Evolutionary conservation across 1,140 invertebrate genomes (phyloP).

Genomic region (Calephelis nemesis): DNA sequence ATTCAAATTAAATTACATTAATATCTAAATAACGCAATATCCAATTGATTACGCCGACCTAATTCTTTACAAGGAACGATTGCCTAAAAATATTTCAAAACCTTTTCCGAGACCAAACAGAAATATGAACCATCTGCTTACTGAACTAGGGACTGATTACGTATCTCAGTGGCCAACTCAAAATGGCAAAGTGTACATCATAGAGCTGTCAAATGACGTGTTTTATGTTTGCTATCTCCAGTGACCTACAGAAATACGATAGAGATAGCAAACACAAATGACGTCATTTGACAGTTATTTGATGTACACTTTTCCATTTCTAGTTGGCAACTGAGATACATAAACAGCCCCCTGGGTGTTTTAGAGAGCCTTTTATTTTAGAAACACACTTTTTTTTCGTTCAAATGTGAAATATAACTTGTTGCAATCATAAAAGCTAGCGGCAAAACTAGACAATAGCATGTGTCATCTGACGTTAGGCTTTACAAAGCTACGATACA

Average conservation of each 20-base stretch:
- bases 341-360: background rate
- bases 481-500: conserved; percentile 66
- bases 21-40: conserved; percentile 4
- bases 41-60: conserved; percentile 11
- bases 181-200: too few species aligned
- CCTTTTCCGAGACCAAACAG: conserved; percentile 37
- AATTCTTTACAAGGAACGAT: background rate
- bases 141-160: conserved; percentile 36
- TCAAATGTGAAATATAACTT: conserved; percentile 58
- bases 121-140: conserved; percentile 33
- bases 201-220: too few species aligned
- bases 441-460: conserved; percentile 65
- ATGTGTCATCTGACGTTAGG: conserved; percentile 63
- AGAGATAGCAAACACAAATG: too few species aligned
- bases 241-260: too few species aligned
- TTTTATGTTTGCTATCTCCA: too few species aligned
- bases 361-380: conserved; percentile 40
- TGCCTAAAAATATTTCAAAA: conserved; percentile 27
- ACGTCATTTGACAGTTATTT: too few species aligned
- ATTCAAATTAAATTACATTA: conserved; percentile 8
- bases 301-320: too few species aligned
- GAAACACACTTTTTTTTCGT: conserved; percentile 48
- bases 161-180: too few species aligned
- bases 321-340: background rate
- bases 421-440: conserved; percentile 67